These are phyloP conservation scores for Etheostoma nigrum DNA, from an alignment of 2,797 vertebrate genomes.

Conservation along the genomic window DNA sequence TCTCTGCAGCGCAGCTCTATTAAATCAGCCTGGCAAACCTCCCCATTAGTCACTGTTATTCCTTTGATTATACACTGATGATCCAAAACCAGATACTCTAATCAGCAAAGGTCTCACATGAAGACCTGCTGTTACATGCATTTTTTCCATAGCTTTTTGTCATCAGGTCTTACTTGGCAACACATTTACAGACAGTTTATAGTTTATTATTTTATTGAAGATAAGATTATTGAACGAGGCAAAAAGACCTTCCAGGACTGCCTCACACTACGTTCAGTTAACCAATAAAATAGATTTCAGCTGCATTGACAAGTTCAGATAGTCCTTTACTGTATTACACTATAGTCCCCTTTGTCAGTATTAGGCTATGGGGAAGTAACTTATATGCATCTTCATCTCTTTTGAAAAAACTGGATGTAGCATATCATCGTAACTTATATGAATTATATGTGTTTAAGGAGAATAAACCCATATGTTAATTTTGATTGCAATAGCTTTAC, in stretches of 20 bases:
- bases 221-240: constrained; percentile 40
- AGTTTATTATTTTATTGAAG: not conserved
- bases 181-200: constrained; percentile 17
- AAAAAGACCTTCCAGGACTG: not conserved
- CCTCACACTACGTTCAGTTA: not conserved
- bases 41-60: constrained; percentile 42
- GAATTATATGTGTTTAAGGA: too few relatives aligned
- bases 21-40: constrained; percentile 61
- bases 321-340: not conserved
- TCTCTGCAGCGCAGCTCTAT: constrained; percentile 50
- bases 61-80: constrained; percentile 32
- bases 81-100: constrained; percentile 52
- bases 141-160: not conserved
- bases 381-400: too few relatives aligned
- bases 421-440: too few relatives aligned
- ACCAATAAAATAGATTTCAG: not conserved
- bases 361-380: too few relatives aligned
- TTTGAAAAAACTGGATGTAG: too few relatives aligned
- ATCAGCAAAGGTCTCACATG: constrained; percentile 26
- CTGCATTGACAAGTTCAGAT: not conserved
- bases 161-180: constrained; percentile 6
- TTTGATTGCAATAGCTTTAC: too few relatives aligned
- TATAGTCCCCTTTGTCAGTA: too few relatives aligned
- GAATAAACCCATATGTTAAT: too few relatives aligned
- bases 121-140: not conserved